Evolutionary conservation across 1,140 invertebrate species (phyloP).

Genomic region (Drosophila pandora): DNA sequence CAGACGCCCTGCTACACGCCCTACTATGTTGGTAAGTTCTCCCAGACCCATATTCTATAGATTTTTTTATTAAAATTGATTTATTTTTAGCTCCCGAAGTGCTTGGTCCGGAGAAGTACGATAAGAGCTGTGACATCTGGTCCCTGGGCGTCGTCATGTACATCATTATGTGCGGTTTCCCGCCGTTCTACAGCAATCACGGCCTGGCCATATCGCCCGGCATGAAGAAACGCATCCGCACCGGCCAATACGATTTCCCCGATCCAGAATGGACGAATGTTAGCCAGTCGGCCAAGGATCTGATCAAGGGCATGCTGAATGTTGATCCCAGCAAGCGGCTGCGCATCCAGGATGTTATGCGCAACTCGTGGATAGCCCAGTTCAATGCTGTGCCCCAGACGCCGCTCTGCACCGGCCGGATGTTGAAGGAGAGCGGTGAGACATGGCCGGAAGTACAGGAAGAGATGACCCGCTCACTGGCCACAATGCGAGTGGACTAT

Average conservation of each 20-base stretch:
- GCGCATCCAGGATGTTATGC: slow-evolving; percentile 95
- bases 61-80: neutral
- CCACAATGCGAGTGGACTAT: slow-evolving; percentile 98
- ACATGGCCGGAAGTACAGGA: slow-evolving; percentile 98
- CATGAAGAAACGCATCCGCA: slow-evolving; percentile 99
- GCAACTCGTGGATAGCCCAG: slow-evolving; percentile 95
- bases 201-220: slow-evolving; percentile 98
- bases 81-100: slow-evolving; percentile 93
- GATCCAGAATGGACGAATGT: slow-evolving; percentile 98
- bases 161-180: slow-evolving; percentile 97
- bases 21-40: slow-evolving; percentile 92
- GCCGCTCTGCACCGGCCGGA: slow-evolving; percentile 94
- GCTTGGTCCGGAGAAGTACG: slow-evolving; percentile 98
- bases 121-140: slow-evolving; percentile 99
- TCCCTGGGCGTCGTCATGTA: slow-evolving; percentile 99
- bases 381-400: slow-evolving; percentile 96
- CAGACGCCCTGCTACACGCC: slow-evolving; percentile 99
- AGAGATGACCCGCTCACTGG: slow-evolving; percentile 98
- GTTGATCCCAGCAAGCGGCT: slow-evolving; percentile 96
- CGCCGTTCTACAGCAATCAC: slow-evolving; percentile 99
- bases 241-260: slow-evolving; percentile 98
- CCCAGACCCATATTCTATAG: neutral
- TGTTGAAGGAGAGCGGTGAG: slow-evolving; percentile 95
- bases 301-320: slow-evolving; percentile 96
- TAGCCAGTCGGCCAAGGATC: slow-evolving; percentile 96